Evolutionary conservation across 2,888 invertebrate genomes (phyloP).

Genomic region (Hirtodrosophila histrioides): DNA sequence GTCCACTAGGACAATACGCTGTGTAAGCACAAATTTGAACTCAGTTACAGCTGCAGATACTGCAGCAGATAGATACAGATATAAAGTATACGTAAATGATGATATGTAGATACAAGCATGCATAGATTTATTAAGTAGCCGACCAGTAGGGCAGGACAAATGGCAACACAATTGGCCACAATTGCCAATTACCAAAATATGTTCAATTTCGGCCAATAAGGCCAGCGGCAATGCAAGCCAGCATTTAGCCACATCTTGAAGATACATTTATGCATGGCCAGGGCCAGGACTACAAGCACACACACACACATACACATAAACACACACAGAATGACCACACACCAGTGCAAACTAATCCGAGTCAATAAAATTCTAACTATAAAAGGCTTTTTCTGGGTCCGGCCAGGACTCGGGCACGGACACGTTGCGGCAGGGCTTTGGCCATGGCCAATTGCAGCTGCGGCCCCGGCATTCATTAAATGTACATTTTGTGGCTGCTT

Average conservation of each 20-base stretch:
- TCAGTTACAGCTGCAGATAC: slow-evolving; percentile 7
- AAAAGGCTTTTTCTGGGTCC: slow-evolving; percentile 50
- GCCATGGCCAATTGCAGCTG: slow-evolving; percentile 67
- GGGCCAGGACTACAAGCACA: not conserved
- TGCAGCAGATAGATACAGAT: slow-evolving; percentile 4
- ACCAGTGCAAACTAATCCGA: slow-evolving; percentile 59
- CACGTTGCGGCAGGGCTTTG: slow-evolving; percentile 41
- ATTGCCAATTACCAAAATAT: slow-evolving; percentile 70
- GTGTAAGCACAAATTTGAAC: slow-evolving; percentile 49
- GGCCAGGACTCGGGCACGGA: slow-evolving; percentile 7
- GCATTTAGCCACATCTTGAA: slow-evolving; percentile 34
- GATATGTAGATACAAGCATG: slow-evolving; percentile 21
- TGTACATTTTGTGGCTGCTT: slow-evolving; percentile 58
- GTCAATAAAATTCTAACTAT: slow-evolving; percentile 73
- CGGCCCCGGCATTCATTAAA: slow-evolving; percentile 56
- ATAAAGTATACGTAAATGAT: too few species aligned
- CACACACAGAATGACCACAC: not conserved
- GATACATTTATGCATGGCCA: slow-evolving; percentile 33
- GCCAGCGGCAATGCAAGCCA: slow-evolving; percentile 20
- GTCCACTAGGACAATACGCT: slow-evolving; percentile 28
- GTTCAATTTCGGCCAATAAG: slow-evolving; percentile 36
- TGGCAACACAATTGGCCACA: slow-evolving; percentile 43
- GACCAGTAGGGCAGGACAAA: slow-evolving; percentile 35
- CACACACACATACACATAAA: not conserved
- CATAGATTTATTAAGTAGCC: slow-evolving; percentile 62